Conservation (phyloP, 2,888 invertebrate genomes). For the Myopa testacea region DNA sequence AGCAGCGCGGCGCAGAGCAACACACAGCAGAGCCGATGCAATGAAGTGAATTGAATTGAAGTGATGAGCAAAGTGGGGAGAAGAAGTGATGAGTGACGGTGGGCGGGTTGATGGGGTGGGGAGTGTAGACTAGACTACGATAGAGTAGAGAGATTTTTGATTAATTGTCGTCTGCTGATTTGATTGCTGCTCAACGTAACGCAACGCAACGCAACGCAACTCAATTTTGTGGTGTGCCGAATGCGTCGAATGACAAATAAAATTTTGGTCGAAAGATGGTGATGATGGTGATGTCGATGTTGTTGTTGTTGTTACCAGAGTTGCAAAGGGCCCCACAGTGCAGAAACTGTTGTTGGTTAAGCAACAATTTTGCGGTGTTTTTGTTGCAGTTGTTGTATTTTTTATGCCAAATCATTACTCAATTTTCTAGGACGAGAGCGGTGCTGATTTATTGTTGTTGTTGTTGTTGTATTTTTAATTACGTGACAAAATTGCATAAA, state of each 20-base stretch:
- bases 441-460: neutral
- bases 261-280: slow-evolving; percentile 34
- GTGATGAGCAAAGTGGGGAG: too few relatives aligned
- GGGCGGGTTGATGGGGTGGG: neutral
- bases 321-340: too few relatives aligned
- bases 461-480: slow-evolving; percentile 13
- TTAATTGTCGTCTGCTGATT: slow-evolving; percentile 37
- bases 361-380: neutral
- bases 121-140: neutral
- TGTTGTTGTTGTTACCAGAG: neutral
- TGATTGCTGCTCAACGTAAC: slow-evolving; percentile 7
- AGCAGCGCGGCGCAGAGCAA: neutral
- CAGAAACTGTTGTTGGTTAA: slow-evolving; percentile 2
- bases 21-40: too few relatives aligned
- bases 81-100: neutral
- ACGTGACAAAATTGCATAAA: slow-evolving; percentile 24
- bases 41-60: too few relatives aligned
- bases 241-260: slow-evolving; percentile 22
- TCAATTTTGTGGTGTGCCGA: neutral
- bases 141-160: slow-evolving; percentile 26
- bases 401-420: slow-evolving; percentile 47
- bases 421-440: slow-evolving; percentile 28
- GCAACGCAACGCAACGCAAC: neutral
- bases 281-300: neutral
- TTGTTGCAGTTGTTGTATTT: neutral